Evolutionary conservation across 2,113 vertebrate genomes (phyloP).

Genomic region (Thryonomys swinderianus): DNA sequence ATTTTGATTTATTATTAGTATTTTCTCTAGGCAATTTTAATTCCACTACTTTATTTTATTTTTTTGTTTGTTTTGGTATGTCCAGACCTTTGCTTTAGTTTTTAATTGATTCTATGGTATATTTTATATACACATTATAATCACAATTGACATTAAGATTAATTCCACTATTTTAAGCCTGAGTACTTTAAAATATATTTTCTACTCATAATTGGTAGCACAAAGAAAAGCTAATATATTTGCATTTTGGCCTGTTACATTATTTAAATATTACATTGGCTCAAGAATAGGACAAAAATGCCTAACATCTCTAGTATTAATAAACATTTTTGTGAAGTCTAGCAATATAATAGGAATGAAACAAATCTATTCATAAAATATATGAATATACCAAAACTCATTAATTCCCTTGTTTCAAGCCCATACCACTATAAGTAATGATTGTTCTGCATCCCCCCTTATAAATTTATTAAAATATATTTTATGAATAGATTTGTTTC

Average conservation of each 20-base stretch:
- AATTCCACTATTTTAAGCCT: not conserved
- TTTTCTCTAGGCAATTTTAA: not conserved
- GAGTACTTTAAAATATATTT: not conserved
- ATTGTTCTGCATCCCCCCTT: not conserved
- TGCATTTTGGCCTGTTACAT: not conserved
- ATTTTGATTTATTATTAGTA: not conserved
- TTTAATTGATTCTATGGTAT: too few species aligned
- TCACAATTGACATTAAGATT: too few species aligned
- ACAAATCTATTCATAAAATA: not conserved
- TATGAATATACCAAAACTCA: too few species aligned
- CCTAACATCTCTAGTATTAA: not conserved
- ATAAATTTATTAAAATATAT: too few species aligned
- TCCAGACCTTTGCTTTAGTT: too few species aligned
- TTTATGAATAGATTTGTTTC: not conserved
- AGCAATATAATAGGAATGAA: not conserved
- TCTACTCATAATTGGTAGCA: not conserved
- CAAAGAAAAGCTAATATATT: not conserved
- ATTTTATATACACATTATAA: too few species aligned
- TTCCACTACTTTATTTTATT: constrained; percentile 11
- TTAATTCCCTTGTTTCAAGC: not conserved
- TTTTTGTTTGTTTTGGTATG: too few species aligned
- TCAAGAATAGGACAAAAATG: not conserved
- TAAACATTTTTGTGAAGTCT: not conserved
- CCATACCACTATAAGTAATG: not conserved
- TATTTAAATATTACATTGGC: not conserved